Evolutionary conservation across 1,140 invertebrate species (phyloP), one percentile per base, ranked within the genome.

Genomic region (Drosophila nannoptera): DNA sequence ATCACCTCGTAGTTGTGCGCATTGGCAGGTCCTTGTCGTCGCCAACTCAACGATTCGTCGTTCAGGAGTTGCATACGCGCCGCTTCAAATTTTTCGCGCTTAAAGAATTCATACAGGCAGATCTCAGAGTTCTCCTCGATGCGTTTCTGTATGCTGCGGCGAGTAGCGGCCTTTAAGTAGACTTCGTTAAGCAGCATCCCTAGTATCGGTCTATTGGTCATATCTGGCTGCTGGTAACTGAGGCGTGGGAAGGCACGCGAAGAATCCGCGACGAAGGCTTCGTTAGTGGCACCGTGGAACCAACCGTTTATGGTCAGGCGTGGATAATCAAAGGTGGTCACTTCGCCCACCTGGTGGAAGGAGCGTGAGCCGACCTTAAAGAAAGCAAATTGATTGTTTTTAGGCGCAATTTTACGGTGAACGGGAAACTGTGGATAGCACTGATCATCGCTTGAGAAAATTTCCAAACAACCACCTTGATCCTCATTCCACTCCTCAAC

Each of bases 281-380:
- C 73, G 48, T 89, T 89, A 8, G 84, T 87, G 9, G 87, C 91
- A 2, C 93, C 93, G 86, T 95, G 93, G 84, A 95, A 95, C 94
- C 94, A 95, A 38, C 94, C 94, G 75, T 94, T 95, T 49, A 95
- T 93, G 12, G 93, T 93, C 64, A 94, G 90, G 45, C 94, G 91
- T 38, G 91, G 92, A 74, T 92, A 91, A 67, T 93, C 91, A 60
- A 91, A 87, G 5, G 91, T 91, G 5, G 91, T 88, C 33, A 95
- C 92, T 90, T 95, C 94, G 7, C 91, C 91, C 32, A 95, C 94
- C 91, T 93, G 89, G 66, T 90, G 87, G 61, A 88, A 89, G 38
- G 87, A 89, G 36, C 78, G 77, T 8, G 88, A 77, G 2, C 90
- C 90, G 7, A 95, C 94, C 87, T 93, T 92, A 68, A 95, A 95